These are phyloP conservation scores for Halocynthia aurantium DNA, from an alignment of 23 tunicate species.

Conservation along the genomic window DNA sequence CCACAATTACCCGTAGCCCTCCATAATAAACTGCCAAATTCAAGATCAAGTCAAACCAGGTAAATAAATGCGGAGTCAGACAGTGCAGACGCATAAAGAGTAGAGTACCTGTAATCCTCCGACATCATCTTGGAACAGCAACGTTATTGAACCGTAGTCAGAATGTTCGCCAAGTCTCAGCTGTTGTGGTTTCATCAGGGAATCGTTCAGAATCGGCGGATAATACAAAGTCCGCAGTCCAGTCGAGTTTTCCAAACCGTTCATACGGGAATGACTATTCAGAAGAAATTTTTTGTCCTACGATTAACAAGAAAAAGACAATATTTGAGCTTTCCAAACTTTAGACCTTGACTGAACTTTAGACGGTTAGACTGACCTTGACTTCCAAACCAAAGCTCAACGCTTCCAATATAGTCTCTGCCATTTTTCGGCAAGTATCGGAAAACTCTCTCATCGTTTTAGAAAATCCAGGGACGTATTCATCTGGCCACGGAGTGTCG, in stretches of 20 bases:
- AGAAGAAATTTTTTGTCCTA: slow-evolving; percentile 37
- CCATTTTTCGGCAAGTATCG: slow-evolving; percentile 27
- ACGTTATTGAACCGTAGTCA: slow-evolving; percentile 75
- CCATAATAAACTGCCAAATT: too few species aligned
- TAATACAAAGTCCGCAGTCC: slow-evolving; percentile 54
- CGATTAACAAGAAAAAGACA: not conserved
- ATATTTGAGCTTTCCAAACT: too few species aligned
- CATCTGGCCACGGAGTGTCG: slow-evolving; percentile 48
- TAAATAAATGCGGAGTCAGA: too few species aligned
- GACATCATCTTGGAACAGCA: slow-evolving; percentile 68
- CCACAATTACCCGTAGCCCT: too few species aligned
- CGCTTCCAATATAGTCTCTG: slow-evolving; percentile 38
- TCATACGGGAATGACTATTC: slow-evolving; percentile 29
- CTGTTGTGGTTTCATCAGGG: slow-evolving; percentile 11
- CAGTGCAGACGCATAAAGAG: too few species aligned
- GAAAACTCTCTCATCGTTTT: slow-evolving; percentile 18
- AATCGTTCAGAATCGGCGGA: slow-evolving; percentile 36
- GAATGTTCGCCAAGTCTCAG: slow-evolving; percentile 64
- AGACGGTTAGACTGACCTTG: slow-evolving; percentile 9
- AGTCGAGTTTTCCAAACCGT: slow-evolving; percentile 28
- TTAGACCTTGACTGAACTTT: not conserved
- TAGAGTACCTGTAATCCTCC: slow-evolving; percentile 76
- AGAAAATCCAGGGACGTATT: slow-evolving; percentile 46
- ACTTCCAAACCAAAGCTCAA: slow-evolving; percentile 44
- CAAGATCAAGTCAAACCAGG: too few species aligned